Percentiles rank a stretch among this genome's conserved stretches.
Evolutionary conservation across 2,113 vertebrate genomes (phyloP).

Genomic region (Nymphicus hollandicus): DNA sequence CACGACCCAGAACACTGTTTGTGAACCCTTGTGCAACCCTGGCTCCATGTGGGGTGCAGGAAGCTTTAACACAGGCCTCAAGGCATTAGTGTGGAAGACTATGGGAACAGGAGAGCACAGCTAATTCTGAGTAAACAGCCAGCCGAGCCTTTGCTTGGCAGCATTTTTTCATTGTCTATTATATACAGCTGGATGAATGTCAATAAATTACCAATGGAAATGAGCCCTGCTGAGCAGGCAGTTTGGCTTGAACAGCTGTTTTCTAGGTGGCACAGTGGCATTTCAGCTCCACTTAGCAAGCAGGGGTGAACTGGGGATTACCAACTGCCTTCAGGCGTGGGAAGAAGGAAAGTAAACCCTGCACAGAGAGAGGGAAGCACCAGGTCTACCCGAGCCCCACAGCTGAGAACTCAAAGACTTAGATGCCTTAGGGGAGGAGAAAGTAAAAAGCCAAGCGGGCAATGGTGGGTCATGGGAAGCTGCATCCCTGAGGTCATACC

Average conservation of each 20-base stretch:
- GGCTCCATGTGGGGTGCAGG: rapidly evolving
- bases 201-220: slow-evolving; percentile 7
- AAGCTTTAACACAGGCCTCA: rapidly evolving
- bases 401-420: rapidly evolving
- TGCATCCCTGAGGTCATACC: background rate
- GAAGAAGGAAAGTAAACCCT: background rate
- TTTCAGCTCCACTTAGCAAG: background rate
- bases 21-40: background rate
- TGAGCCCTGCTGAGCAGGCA: background rate
- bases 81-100: background rate
- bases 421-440: background rate
- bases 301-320: background rate
- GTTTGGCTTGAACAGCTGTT: background rate
- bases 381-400: rapidly evolving
- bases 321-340: background rate
- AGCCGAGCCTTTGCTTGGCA: background rate
- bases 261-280: background rate
- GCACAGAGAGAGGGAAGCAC: background rate
- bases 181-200: background rate
- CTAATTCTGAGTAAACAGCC: background rate
- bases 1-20: background rate
- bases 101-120: background rate
- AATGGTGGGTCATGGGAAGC: background rate
- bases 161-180: background rate
- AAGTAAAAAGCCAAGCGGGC: background rate